Evolutionary conservation across 2,113 vertebrate genomes (phyloP), one percentile per base, ranked within the genome.

Genomic region (Oxygymnocypris stewartii): DNA sequence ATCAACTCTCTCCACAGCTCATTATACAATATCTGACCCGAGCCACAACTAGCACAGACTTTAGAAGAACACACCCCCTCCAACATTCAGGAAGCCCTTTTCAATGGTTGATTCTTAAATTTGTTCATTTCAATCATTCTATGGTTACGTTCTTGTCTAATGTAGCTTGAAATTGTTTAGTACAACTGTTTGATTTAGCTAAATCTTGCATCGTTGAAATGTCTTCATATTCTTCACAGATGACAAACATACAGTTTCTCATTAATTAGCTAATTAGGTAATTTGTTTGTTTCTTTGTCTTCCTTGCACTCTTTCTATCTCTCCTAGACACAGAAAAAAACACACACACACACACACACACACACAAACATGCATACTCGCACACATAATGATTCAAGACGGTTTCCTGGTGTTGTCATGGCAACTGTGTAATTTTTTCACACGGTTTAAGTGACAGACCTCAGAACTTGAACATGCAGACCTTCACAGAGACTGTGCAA

Each of bases 341-440:
- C 44, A 47, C 44, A 47, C 8, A 77, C 5, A 47, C 44, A 47
- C 8, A 77, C 5, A 63, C 47, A 31, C 40, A 63, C n/a, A 35
- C 69, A 40, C 18, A n/a, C 18, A 42, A 42, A 49, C 49, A 61
- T 14, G 31, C 63, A 84, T 23, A 67, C 54, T 79, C 42, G 61
- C 51, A 57, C 14, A 28, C 35, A 25, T 11, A 80, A 16, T 76
- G 61, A 71, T 82, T 84, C n/a, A 65, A 35, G 74, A 49, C 4
- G 71, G 67, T 85, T 89, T 57, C n/a, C 79, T 67, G 44, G 40
- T 82, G 79, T 86, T 88, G 80, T 69, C 83, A 89, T 86, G 69
- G 80, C 75, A 82, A 87, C 85, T 3, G 13, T 73, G 49, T 74
- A 51, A 81, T 65, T 82, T 76, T 76, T 61, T 71, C 12, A 31